Evolutionary conservation across 2,797 vertebrate genomes (phyloP).

Genomic region (Crocidura indochinensis): DNA sequence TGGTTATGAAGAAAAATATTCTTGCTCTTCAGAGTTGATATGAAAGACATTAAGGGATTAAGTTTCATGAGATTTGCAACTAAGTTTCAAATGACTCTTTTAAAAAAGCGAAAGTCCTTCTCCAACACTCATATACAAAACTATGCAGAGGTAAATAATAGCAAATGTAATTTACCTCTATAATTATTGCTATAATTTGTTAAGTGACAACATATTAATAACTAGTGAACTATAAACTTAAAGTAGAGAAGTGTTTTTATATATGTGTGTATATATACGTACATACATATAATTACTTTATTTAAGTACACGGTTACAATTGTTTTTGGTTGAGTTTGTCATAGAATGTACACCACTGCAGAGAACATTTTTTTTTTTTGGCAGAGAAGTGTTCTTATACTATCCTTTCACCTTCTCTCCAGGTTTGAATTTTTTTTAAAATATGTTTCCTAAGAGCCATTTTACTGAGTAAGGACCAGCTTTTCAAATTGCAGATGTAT

Average conservation of each 20-base stretch:
- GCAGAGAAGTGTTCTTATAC: background rate
- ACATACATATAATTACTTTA: too few relatives aligned
- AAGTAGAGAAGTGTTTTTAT: background rate
- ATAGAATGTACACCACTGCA: too few relatives aligned
- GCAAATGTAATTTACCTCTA: background rate
- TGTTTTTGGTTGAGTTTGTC: too few relatives aligned
- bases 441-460: background rate
- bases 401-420: background rate
- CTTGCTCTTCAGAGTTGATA: constrained; percentile 48
- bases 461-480: constrained; percentile 33
- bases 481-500: constrained; percentile 64
- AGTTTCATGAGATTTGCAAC: background rate
- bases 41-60: constrained; percentile 4
- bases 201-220: background rate
- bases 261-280: too few relatives aligned
- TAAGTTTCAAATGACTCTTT: constrained; percentile 54
- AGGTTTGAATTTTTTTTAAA: constrained; percentile 52
- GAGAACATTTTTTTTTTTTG: too few relatives aligned
- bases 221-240: background rate
- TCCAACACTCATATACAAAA: background rate
- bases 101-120: background rate
- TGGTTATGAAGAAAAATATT: background rate
- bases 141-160: constrained; percentile 20
- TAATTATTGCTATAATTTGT: too few relatives aligned
- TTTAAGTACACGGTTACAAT: too few relatives aligned